These are phyloP conservation scores for Rhizoglyphus robini DNA, from an alignment of 1,140 invertebrate genomes.

Conservation along the genomic window DNA sequence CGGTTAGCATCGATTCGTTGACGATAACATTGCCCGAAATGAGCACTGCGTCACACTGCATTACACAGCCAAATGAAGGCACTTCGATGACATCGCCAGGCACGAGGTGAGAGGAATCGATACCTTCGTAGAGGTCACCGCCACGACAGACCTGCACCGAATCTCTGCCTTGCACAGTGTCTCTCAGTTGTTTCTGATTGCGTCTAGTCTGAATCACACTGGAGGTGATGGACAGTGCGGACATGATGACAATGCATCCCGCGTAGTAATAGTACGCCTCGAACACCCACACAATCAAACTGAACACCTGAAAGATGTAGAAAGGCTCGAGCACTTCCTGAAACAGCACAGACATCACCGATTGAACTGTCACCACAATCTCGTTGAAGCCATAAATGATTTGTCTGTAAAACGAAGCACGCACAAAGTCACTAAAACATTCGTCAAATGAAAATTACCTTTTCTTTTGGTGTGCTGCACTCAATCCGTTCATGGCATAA, in stretches of 20 bases:
- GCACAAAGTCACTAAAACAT: background rate
- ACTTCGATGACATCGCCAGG: conserved; percentile 86
- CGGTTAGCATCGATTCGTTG: conserved; percentile 92
- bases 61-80: conserved; percentile 61
- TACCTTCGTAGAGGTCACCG: conserved; percentile 26
- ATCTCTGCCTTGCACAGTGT: conserved; percentile 56
- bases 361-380: conserved; percentile 42
- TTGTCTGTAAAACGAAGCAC: conserved; percentile 28
- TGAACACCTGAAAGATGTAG: conserved; percentile 42
- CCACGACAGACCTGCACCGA: conserved; percentile 49
- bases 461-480: conserved; percentile 42
- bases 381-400: conserved; percentile 40
- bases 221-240: conserved; percentile 37
- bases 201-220: conserved; percentile 36
- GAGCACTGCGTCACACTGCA: conserved; percentile 80
- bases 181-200: conserved; percentile 55
- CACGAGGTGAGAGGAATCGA: conserved; percentile 45
- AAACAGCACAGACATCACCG: conserved; percentile 28
- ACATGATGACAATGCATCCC: conserved; percentile 43
- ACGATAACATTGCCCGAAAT: conserved; percentile 74
- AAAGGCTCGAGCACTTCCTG: conserved; percentile 38
- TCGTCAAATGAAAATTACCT: conserved; percentile 38
- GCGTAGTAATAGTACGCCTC: conserved; percentile 47
- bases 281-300: conserved; percentile 41
- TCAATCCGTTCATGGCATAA: conserved; percentile 44